phyloP scores from a whole-genome alignment of 2,113 vertebrate species.

The Stigmatopora argus region DNA sequence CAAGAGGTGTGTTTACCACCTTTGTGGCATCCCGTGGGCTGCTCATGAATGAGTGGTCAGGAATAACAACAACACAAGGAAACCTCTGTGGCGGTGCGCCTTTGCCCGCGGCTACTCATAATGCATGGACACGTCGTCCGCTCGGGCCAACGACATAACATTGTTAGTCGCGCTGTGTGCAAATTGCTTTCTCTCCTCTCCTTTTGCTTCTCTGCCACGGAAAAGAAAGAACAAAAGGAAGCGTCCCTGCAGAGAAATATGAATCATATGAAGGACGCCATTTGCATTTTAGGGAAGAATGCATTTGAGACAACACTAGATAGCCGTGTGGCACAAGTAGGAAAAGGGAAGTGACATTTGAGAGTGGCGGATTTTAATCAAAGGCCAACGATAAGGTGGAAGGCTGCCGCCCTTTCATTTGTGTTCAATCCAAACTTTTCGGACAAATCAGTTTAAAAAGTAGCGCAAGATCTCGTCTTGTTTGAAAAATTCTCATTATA shows the following conservation, averaged over 20 bases:
- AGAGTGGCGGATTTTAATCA: neutral
- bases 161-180: neutral
- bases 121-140: conserved; percentile 22
- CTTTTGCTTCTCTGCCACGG: neutral
- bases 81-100: conserved; percentile 21
- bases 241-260: neutral
- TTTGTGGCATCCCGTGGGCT: neutral
- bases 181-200: neutral
- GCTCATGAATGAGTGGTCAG: conserved; percentile 60
- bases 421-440: neutral
- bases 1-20: neutral
- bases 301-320: neutral
- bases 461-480: no score
- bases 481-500: no score
- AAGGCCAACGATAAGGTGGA: neutral
- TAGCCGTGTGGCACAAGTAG: neutral
- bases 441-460: neutral
- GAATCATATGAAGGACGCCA: conserved; percentile 1
- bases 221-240: conserved; percentile 5
- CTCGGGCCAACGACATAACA: neutral
- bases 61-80: conserved; percentile 56
- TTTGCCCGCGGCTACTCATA: conserved; percentile 30
- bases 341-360: conserved; percentile 19
- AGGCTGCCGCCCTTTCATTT: neutral
- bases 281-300: conserved; percentile 6